A percentile compares a stretch with the other conserved stretches of the same genome.
These are phyloP conservation scores for Phortica okadai DNA, from an alignment of 2,888 invertebrate genomes.

Conservation along the genomic window DNA sequence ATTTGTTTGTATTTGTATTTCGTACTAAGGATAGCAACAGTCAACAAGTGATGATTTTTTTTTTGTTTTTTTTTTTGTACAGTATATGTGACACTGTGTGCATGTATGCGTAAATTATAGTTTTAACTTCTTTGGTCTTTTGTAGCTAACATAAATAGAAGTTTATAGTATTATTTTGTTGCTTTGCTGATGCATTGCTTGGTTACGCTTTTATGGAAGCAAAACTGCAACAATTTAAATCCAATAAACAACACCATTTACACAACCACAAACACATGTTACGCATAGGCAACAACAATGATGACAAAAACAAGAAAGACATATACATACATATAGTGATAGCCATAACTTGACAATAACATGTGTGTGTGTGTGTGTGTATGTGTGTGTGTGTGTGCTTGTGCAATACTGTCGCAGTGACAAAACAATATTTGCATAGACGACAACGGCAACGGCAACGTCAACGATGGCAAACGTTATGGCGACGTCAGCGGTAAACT, in stretches of 20 bases:
- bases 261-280: conserved; percentile 22
- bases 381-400: not conserved
- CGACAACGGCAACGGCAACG: not conserved
- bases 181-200: not conserved
- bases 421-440: conserved; percentile 17
- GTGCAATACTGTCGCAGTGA: not conserved
- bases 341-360: not conserved
- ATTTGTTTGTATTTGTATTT: no score
- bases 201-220: not conserved
- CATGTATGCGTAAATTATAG: no score
- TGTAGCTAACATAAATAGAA: no score
- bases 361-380: not conserved
- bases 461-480: not conserved
- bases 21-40: no score
- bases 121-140: no score
- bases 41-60: no score
- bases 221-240: conserved; percentile 43
- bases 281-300: conserved; percentile 22
- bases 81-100: no score
- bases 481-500: not conserved
- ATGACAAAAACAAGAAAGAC: conserved; percentile 3
- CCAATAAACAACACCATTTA: conserved; percentile 37
- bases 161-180: no score
- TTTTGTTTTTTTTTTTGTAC: no score
- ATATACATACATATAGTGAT: not conserved